phyloP scores from a whole-genome alignment of 30 jellyfish, hydroid and myxozoan genomes.

The Pseudorhiza aurosa region DNA sequence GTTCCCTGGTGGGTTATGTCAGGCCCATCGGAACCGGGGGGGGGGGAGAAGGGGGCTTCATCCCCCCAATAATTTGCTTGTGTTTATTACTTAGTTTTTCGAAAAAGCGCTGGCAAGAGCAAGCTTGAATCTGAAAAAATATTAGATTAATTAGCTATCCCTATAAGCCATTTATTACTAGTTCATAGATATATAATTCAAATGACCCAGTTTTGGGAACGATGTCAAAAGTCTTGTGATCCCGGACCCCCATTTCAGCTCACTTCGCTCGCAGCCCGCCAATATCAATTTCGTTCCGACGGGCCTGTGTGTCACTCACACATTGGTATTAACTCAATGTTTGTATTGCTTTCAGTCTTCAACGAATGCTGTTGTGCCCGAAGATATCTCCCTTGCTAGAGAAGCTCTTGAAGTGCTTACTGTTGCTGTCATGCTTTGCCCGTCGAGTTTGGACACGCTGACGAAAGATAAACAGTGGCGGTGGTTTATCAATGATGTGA shows the following conservation, averaged over 20 bases:
- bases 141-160: too few species aligned
- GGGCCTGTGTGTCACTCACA: not conserved
- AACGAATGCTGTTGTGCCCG: constrained; percentile 38
- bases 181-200: too few species aligned
- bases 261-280: not conserved
- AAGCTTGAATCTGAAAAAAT: too few species aligned
- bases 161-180: not conserved
- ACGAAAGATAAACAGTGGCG: constrained; percentile 82
- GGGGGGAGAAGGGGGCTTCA: too few species aligned
- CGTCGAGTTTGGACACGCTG: constrained; percentile 77
- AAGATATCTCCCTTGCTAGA: constrained; percentile 76
- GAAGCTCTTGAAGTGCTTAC: constrained; percentile 95
- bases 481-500: constrained; percentile 72
- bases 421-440: constrained; percentile 85
- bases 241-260: constrained; percentile 39
- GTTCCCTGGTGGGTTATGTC: too few species aligned
- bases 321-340: too few species aligned
- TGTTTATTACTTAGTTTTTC: too few species aligned
- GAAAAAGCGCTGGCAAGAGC: too few species aligned
- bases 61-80: too few species aligned
- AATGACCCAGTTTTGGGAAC: not conserved
- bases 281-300: constrained; percentile 8
- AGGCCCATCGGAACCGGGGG: too few species aligned
- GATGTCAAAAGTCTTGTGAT: not conserved
- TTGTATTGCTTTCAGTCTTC: constrained; percentile 50